Evolutionary conservation across 2,888 invertebrate genomes (phyloP).

Genomic region (Cryptocephalus primarius): DNA sequence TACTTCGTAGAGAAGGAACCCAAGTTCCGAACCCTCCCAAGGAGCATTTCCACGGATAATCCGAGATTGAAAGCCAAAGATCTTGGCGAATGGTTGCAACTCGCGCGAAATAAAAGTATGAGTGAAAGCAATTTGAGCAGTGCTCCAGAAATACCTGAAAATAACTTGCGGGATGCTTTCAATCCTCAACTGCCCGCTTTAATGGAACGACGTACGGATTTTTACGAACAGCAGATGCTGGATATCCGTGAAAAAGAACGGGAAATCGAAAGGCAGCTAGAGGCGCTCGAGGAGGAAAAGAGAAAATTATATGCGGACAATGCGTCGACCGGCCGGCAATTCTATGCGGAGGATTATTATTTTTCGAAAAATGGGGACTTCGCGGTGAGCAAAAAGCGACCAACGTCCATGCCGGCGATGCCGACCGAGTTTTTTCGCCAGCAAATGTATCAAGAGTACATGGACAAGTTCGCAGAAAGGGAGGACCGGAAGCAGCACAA

Average conservation of each 20-base stretch:
- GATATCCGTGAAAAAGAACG: slow-evolving; percentile 57
- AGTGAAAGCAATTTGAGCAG: slow-evolving; percentile 21
- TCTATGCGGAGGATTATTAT: slow-evolving; percentile 37
- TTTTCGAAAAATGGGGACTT: slow-evolving; percentile 40
- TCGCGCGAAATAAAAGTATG: slow-evolving; percentile 34
- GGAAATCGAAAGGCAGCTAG: slow-evolving; percentile 54
- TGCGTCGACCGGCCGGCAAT: slow-evolving; percentile 29
- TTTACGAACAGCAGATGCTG: slow-evolving; percentile 53
- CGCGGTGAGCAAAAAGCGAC: slow-evolving; percentile 25
- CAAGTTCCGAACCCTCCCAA: slow-evolving; percentile 3
- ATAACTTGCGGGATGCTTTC: slow-evolving; percentile 16
- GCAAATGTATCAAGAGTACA: slow-evolving; percentile 77
- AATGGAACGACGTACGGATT: slow-evolving; percentile 40
- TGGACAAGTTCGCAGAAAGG: slow-evolving; percentile 65
- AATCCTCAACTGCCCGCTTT: slow-evolving; percentile 7
- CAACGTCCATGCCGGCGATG: slow-evolving; percentile 33
- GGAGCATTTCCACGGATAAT: slow-evolving; percentile 9
- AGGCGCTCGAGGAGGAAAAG: slow-evolving; percentile 49
- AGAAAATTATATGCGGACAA: slow-evolving; percentile 28
- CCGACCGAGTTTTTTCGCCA: slow-evolving; percentile 62
- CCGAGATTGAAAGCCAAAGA: slow-evolving; percentile 31
- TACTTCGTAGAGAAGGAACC: slow-evolving; percentile 14
- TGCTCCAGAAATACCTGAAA: slow-evolving; percentile 15
- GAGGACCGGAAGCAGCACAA: slow-evolving; percentile 69
- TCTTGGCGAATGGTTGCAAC: slow-evolving; percentile 41